Conservation (phyloP, 2,888 invertebrate genomes). For the Sarcophaga rosellei region DNA sequence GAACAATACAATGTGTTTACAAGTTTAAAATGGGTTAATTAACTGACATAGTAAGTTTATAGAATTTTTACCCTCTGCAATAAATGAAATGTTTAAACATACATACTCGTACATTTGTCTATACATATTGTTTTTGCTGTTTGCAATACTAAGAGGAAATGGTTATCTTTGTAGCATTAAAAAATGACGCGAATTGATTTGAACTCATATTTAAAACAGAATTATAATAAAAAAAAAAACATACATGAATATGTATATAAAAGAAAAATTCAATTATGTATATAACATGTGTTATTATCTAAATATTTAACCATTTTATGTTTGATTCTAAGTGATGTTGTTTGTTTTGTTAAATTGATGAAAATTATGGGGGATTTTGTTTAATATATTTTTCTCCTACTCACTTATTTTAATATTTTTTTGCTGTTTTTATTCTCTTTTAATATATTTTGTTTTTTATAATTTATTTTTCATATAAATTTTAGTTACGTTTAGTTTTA, state of each 20-base stretch:
- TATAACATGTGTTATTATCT: neutral
- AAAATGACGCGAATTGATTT: slow-evolving; percentile 34
- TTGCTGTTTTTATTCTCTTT: slow-evolving; percentile 69
- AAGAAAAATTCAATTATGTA: neutral
- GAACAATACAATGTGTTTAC: slow-evolving; percentile 3
- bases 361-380: slow-evolving; percentile 37
- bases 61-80: slow-evolving; percentile 32
- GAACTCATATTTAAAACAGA: slow-evolving; percentile 29
- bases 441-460: slow-evolving; percentile 71
- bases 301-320: slow-evolving; percentile 41
- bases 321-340: slow-evolving; percentile 42
- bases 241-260: slow-evolving; percentile 6
- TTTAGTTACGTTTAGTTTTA: slow-evolving; percentile 74
- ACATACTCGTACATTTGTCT: slow-evolving; percentile 22
- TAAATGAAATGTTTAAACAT: slow-evolving; percentile 38
- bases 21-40: slow-evolving; percentile 50
- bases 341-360: slow-evolving; percentile 15
- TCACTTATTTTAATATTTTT: slow-evolving; percentile 58
- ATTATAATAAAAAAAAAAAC: slow-evolving; percentile 3
- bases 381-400: slow-evolving; percentile 55
- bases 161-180: slow-evolving; percentile 43
- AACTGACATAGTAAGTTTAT: slow-evolving; percentile 4
- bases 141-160: slow-evolving; percentile 51
- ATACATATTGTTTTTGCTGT: neutral
- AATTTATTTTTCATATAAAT: slow-evolving; percentile 72